These are phyloP conservation scores for Romanogobio albipinnatus DNA, from an alignment of 2,113 vertebrate species.

Conservation along the genomic window DNA sequence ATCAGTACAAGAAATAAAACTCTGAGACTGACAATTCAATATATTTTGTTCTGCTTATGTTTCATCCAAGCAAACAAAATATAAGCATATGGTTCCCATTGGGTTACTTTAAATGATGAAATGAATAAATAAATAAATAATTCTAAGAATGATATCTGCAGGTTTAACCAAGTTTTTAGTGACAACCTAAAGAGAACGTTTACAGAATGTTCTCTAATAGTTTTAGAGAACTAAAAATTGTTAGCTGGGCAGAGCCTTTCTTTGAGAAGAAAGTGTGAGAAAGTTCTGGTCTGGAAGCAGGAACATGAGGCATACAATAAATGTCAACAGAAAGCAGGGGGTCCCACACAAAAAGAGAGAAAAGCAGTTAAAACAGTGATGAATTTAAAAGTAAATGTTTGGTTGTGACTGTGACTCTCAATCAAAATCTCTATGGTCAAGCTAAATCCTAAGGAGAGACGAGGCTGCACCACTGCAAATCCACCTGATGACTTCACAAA, in stretches of 20 bases:
- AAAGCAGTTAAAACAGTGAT: neutral
- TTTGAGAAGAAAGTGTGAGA: neutral
- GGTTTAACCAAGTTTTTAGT: neutral
- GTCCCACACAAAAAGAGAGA: neutral
- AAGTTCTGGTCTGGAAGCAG: neutral
- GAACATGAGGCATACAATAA: neutral
- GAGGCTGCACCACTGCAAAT: constrained; percentile 35
- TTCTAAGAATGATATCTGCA: neutral
- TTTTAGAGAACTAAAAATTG: neutral
- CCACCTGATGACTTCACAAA: constrained; percentile 45
- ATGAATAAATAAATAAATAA: neutral
- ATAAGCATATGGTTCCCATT: neutral
- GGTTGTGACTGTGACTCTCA: neutral
- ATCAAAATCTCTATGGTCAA: neutral
- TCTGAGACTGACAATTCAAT: neutral
- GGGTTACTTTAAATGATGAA: neutral
- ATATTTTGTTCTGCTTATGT: neutral
- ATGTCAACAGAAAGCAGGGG: neutral
- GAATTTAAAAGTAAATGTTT: neutral
- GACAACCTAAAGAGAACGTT: neutral
- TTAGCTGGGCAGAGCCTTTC: neutral
- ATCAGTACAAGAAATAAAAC: neutral
- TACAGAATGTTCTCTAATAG: neutral
- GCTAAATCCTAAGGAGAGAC: constrained; percentile 19
- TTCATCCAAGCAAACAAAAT: neutral